Base-by-base conservation (phyloP, 2,888 invertebrate genomes). In the Ptilodon capucinus region DNA sequence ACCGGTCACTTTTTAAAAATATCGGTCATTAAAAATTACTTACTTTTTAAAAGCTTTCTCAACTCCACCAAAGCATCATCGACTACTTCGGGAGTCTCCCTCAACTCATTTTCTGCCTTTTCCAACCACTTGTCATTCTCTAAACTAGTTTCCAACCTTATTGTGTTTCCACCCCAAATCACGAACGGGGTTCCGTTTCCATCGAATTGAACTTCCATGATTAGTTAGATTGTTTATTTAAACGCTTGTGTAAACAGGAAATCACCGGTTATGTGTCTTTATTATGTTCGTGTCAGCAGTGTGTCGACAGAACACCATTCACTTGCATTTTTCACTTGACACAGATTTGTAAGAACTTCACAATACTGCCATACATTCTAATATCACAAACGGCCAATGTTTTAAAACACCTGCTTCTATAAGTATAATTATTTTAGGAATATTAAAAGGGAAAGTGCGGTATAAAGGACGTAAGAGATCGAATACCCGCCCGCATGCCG, bases 61-160 rank as follows among this genome's bases (percentile, higher is more conserved):
- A 93, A 75, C 58, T 93, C 93, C 36, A 78, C 79, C 17, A 95
- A 75, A 14, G 93, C 93, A 51, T 92, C 79, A 50, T 92, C 91
- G 4, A 93, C 91, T 16, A 92, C 83, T 74, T 95, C 95, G 0
- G 94, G 94, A 0, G 93, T 92, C 79, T 97, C 96, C 50, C 95
- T 87, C 13, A 96, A 81, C 71, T 97, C 96, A 13, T 79, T 89
- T 62, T 86, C 86, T 0, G 96, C 95, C 63, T 93, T 94, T 71
- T 95, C 92, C 41, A 84, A 66, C 14, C 90, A 92, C 23, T 92
- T 92, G 36, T 93, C 92, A 0, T 84, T 84, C 7, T 93, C 75
- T 0, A 93, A 92, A 17, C 92, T 92, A 16, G 92, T 86, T 60
- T 96, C 95, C 56, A 95, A 79, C 49, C 92, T 86, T 41, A 96